Percentiles rank a stretch among this genome's conserved stretches.
Evolutionary conservation across 2,113 vertebrate species (phyloP).

Genomic region (Terrapene triunguis): DNA sequence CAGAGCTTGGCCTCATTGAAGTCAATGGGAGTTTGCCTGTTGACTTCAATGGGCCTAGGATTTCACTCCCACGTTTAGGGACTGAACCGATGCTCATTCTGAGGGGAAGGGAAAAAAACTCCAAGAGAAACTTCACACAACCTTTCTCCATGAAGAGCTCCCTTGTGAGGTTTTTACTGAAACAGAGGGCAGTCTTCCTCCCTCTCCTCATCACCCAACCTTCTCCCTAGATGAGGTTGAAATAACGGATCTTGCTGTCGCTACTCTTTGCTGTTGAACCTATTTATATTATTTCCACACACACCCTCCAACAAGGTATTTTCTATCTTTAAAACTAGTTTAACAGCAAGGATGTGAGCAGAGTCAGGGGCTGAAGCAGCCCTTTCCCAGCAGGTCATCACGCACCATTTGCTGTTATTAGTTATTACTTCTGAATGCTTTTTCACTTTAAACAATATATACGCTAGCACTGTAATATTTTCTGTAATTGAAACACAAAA

Average conservation of each 20-base stretch:
- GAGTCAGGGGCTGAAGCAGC: background rate
- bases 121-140: constrained; percentile 31
- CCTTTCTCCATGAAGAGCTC: constrained; percentile 46
- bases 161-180: constrained; percentile 59
- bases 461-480: constrained; percentile 45
- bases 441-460: constrained; percentile 31
- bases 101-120: constrained; percentile 33
- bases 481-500: constrained; percentile 63
- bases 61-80: constrained; percentile 18
- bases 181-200: constrained; percentile 19
- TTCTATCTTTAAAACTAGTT: constrained; percentile 4
- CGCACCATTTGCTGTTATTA: constrained; percentile 32
- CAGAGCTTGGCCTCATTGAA: background rate
- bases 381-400: background rate
- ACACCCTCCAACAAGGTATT: background rate
- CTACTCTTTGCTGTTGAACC: background rate
- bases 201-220: background rate
- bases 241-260: constrained; percentile 23
- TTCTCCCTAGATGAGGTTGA: background rate
- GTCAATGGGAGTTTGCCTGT: constrained; percentile 3
- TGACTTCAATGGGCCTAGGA: constrained; percentile 17
- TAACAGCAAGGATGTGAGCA: background rate
- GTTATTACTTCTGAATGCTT: constrained; percentile 24
- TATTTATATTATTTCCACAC: background rate
- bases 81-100: background rate